These are phyloP conservation scores for Megalops cyprinoides DNA, from an alignment of 2,797 vertebrate genomes.

Conservation along the genomic window DNA sequence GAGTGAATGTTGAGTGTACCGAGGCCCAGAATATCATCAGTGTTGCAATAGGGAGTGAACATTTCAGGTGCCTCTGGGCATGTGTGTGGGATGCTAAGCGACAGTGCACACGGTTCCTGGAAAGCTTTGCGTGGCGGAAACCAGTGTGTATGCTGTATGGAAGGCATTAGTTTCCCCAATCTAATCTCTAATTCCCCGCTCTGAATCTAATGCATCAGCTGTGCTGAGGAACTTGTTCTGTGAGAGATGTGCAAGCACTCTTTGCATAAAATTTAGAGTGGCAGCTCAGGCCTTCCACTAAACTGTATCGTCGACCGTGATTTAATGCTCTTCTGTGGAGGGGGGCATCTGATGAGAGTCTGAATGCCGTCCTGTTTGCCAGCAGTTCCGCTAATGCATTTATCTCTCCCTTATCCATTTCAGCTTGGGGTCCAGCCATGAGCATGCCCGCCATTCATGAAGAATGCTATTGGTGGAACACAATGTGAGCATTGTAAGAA, in stretches of 20 bases:
- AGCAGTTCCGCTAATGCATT: constrained; percentile 4
- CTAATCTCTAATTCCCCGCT: not conserved
- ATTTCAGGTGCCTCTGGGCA: not conserved
- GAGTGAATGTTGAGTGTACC: not conserved
- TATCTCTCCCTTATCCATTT: not conserved
- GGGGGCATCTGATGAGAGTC: constrained; percentile 25
- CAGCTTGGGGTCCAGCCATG: not conserved
- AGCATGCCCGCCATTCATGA: not conserved
- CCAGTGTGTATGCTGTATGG: not conserved
- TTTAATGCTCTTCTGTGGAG: constrained; percentile 36
- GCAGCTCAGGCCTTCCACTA: constrained; percentile 25
- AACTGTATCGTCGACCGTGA: constrained; percentile 18
- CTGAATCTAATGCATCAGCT: constrained; percentile 25
- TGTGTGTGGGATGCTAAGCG: not conserved
- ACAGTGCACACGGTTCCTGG: constrained; percentile 16
- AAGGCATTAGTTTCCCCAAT: constrained; percentile 10
- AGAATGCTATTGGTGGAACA: not conserved
- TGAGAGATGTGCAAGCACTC: not conserved
- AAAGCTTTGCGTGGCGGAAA: constrained; percentile 30
- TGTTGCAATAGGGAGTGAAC: not conserved
- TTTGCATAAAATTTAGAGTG: not conserved
- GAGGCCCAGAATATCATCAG: not conserved
- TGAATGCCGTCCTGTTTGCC: constrained; percentile 14
- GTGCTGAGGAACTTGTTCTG: not conserved
- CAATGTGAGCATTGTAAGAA: not conserved